Evolutionary conservation across 2,113 vertebrate genomes (phyloP).

Genomic region (Dolichallabes microphthalmus): DNA sequence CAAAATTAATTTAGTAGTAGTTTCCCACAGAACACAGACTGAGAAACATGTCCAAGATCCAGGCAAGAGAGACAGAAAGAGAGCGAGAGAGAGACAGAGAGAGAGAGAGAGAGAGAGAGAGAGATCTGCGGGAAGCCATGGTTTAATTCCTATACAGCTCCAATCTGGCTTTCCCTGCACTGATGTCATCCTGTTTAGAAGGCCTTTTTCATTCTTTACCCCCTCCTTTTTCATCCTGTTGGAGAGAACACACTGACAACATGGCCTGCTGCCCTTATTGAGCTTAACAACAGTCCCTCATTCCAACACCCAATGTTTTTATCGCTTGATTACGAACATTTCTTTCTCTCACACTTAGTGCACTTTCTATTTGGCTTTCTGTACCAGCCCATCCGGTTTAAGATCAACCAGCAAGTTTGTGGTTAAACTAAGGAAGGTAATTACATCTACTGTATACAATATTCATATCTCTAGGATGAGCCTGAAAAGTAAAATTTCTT

Average conservation of each 20-base stretch:
- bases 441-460: background rate
- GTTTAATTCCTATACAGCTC: slow-evolving; percentile 22
- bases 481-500: background rate
- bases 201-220: background rate
- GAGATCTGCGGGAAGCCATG: background rate
- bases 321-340: background rate
- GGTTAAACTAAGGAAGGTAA: background rate
- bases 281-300: slow-evolving; percentile 2
- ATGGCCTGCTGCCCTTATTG: slow-evolving; percentile 17
- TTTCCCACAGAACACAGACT: background rate
- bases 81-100: background rate
- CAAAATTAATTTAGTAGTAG: background rate
- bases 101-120: background rate
- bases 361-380: background rate
- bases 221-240: slow-evolving; percentile 7
- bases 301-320: background rate
- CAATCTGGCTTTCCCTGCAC: slow-evolving; percentile 27
- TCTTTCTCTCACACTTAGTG: background rate
- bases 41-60: background rate
- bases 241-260: slow-evolving; percentile 15
- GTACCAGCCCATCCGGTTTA: background rate
- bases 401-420: background rate
- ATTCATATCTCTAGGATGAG: background rate
- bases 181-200: slow-evolving; percentile 22
- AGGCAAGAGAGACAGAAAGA: background rate